Percentiles rank a stretch among this genome's conserved stretches.
phyloP scores from a whole-genome alignment of 2,113 vertebrate genomes.

The Acanthochromis polyacanthus region DNA sequence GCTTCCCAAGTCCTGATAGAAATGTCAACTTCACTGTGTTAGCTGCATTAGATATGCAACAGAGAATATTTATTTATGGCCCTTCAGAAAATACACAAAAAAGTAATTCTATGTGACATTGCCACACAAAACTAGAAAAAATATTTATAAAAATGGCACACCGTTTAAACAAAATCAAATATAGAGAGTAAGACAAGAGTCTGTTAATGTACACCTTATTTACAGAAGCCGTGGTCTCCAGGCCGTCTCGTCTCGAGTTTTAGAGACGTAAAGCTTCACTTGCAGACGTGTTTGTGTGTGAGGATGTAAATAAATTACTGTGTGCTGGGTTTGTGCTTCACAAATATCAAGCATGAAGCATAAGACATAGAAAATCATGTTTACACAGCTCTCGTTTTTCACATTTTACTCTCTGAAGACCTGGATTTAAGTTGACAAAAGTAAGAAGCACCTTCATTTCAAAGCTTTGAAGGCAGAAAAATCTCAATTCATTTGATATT shows the following conservation, averaged over 20 bases:
- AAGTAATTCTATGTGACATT: conserved; percentile 45
- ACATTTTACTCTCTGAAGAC: conserved; percentile 44
- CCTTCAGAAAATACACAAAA: conserved; percentile 56
- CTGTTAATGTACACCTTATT: conserved; percentile 76
- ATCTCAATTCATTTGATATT: neutral
- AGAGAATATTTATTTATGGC: conserved; percentile 36
- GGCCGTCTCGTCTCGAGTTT: conserved; percentile 24
- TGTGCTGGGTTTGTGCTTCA: conserved; percentile 64
- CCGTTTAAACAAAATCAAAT: conserved; percentile 55
- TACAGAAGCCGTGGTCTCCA: conserved; percentile 64
- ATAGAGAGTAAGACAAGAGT: conserved; percentile 50
- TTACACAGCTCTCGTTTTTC: conserved; percentile 20
- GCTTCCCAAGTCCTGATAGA: conserved; percentile 39
- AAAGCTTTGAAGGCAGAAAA: conserved; percentile 11
- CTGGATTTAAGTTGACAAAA: conserved; percentile 18
- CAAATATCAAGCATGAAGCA: conserved; percentile 24
- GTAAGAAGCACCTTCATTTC: neutral
- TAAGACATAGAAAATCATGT: conserved; percentile 10
- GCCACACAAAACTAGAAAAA: conserved; percentile 62
- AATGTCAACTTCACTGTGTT: conserved; percentile 32
- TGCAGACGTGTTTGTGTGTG: conserved; percentile 42
- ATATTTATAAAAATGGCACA: conserved; percentile 70
- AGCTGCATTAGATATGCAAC: conserved; percentile 45
- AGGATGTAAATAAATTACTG: conserved; percentile 43
- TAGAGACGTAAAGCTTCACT: conserved; percentile 48